Conservation (phyloP, 2,888 invertebrate genomes). For the Drosophila anceps region DNA sequence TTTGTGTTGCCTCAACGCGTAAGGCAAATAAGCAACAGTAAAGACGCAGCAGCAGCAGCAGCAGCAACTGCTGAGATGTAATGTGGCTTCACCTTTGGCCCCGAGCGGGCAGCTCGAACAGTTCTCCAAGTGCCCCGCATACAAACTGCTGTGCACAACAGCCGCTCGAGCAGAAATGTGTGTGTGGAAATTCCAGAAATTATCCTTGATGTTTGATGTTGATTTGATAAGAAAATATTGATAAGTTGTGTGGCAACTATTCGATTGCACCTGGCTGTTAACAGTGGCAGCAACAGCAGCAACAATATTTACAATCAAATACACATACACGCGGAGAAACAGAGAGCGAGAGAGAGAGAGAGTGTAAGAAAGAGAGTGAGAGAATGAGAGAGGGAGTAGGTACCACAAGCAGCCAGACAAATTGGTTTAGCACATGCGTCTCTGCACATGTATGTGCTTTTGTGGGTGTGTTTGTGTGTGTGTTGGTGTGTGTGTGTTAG, state of each 20-base stretch:
- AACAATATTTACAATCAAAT: constrained; percentile 40
- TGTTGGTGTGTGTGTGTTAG: constrained; percentile 14
- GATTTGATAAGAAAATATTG: constrained; percentile 19
- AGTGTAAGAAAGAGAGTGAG: background rate
- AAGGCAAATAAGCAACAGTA: constrained; percentile 26
- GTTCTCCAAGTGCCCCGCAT: constrained; percentile 14
- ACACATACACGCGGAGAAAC: constrained; percentile 13
- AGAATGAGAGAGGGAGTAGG: background rate
- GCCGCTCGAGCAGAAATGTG: background rate
- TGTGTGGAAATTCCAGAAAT: constrained; percentile 6
- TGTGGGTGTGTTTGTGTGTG: constrained; percentile 19
- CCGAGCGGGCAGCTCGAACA: constrained; percentile 43
- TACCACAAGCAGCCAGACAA: constrained; percentile 71
- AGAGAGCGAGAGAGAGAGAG: background rate
- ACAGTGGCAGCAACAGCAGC: constrained; percentile 2
- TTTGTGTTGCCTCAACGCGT: background rate
- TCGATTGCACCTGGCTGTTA: constrained; percentile 33
- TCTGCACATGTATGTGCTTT: constrained; percentile 9
- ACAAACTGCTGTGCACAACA: constrained; percentile 1
- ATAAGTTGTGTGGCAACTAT: constrained; percentile 37
- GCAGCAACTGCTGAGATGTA: constrained; percentile 56
- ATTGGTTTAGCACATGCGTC: constrained; percentile 69
- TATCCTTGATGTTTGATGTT: constrained; percentile 1
- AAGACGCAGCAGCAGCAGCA: constrained; percentile 41
- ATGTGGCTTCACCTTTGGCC: constrained; percentile 39